Evolutionary conservation across 2,113 vertebrate species (phyloP).

Genomic region (Urocolius indicus): DNA sequence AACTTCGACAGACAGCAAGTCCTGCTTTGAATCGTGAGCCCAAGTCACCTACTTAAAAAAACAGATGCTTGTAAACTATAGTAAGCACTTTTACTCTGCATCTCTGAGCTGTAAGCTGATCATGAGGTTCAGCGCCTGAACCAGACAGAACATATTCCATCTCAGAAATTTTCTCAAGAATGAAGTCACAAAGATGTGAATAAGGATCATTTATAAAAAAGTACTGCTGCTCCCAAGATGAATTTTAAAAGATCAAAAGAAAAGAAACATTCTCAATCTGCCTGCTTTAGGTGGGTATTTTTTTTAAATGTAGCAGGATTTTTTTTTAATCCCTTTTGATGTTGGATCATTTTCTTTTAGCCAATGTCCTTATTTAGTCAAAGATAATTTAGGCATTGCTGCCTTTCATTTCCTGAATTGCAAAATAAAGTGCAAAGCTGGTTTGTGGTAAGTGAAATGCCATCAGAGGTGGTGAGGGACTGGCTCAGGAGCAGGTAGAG

Average conservation of each 20-base stretch:
- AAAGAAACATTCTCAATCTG: neutral
- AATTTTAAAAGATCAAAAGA: neutral
- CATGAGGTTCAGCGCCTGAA: neutral
- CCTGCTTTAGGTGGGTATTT: neutral
- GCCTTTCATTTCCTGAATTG: neutral
- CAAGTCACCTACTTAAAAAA: neutral
- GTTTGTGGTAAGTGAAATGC: neutral
- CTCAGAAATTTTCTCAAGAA: neutral
- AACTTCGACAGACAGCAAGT: neutral
- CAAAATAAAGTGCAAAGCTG: neutral
- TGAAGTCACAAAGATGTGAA: neutral
- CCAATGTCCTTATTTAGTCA: neutral
- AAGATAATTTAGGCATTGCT: neutral
- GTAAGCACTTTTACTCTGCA: neutral
- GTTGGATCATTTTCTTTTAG: neutral
- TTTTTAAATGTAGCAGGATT: neutral
- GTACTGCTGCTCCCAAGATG: neutral
- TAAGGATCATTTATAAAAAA: neutral
- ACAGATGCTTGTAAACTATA: neutral
- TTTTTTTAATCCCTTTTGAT: neutral
- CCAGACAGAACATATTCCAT: neutral
- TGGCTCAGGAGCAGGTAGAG: neutral
- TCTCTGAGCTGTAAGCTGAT: neutral
- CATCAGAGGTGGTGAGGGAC: neutral
- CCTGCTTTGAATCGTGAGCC: neutral